Conservation (phyloP, 2,888 invertebrate genomes). For the Lasioglossum oenotherae region DNA sequence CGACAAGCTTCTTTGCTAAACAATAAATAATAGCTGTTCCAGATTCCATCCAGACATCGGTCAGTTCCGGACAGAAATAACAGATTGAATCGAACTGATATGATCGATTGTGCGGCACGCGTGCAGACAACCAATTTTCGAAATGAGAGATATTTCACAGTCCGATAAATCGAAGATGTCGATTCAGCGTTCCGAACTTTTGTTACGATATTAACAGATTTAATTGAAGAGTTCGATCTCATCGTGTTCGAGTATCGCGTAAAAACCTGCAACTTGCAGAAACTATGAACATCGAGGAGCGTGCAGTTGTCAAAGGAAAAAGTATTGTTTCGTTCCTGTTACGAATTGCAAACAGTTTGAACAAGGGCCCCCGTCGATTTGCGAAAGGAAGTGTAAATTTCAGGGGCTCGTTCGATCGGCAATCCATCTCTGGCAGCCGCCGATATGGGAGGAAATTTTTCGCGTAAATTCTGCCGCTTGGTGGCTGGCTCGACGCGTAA, state of each 20-base stretch:
- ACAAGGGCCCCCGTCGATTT: neutral
- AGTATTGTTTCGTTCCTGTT: neutral
- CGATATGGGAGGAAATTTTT: slow-evolving; percentile 34
- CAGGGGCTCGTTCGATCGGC: neutral
- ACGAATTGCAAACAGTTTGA: neutral
- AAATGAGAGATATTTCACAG: neutral
- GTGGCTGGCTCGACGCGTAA: slow-evolving; percentile 20
- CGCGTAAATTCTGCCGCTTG: slow-evolving; percentile 41
- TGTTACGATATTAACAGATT: neutral
- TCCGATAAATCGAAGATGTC: neutral
- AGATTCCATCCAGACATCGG: neutral
- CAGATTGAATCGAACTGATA: neutral
- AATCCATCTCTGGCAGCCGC: slow-evolving; percentile 20
- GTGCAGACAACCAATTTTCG: neutral
- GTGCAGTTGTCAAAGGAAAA: neutral
- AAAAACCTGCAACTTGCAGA: neutral
- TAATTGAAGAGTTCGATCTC: neutral
- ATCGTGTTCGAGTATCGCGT: neutral
- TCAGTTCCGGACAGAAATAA: neutral
- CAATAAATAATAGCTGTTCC: neutral
- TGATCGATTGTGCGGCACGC: neutral
- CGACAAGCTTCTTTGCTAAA: neutral
- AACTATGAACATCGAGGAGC: neutral
- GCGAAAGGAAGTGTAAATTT: neutral
- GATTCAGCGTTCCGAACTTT: neutral